These are phyloP conservation scores for Eulimnadia texana DNA, from an alignment of 1,140 invertebrate species.

Conservation along the genomic window DNA sequence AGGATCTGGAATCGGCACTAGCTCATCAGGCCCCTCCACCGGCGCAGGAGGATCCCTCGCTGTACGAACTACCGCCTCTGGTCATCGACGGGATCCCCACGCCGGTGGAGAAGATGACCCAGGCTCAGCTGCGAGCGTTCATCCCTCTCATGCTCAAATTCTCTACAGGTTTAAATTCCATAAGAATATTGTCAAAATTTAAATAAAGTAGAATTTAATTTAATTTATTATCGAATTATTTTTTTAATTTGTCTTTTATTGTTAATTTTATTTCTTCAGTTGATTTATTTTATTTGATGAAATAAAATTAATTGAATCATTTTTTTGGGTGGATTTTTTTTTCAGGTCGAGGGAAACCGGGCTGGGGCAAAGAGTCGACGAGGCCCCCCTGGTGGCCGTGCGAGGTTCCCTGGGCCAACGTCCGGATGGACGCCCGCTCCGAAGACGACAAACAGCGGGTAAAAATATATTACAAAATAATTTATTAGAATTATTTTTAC, in stretches of 20 bases:
- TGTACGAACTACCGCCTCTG: constrained; percentile 87
- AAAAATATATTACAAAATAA: no score
- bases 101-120: constrained; percentile 97
- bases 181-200: background rate
- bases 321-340: constrained; percentile 11
- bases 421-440: constrained; percentile 86
- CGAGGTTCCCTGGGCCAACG: constrained; percentile 93
- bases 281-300: background rate
- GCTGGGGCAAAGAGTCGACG: constrained; percentile 91
- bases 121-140: constrained; percentile 88
- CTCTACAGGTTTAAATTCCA: constrained; percentile 51
- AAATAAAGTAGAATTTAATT: background rate
- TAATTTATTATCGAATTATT: background rate
- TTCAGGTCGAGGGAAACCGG: constrained; percentile 79
- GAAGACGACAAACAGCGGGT: constrained; percentile 97
- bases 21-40: constrained; percentile 87
- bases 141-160: constrained; percentile 97
- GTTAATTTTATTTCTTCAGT: no score
- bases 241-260: no score
- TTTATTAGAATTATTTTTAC: constrained; percentile 18
- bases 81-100: constrained; percentile 96
- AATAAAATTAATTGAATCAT: background rate
- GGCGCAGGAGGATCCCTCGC: constrained; percentile 73
- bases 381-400: constrained; percentile 94
- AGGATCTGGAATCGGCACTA: constrained; percentile 80